These are phyloP conservation scores for Apoda limacodes DNA, from an alignment of 2,888 invertebrate species.

Conservation along the genomic window DNA sequence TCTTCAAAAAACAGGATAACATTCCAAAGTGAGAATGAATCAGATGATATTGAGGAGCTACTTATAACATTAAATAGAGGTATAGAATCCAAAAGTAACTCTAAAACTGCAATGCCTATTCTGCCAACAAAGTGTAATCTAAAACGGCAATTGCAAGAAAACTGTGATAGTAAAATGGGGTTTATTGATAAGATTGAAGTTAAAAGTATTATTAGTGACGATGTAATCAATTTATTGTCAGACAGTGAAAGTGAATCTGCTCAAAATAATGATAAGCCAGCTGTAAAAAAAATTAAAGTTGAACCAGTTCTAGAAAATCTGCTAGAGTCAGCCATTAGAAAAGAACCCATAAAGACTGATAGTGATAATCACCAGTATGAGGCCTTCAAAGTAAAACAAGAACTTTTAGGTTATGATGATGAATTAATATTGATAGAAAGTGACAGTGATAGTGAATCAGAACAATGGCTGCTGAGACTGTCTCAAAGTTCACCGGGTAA, in stretches of 20 bases:
- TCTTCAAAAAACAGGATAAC: slow-evolving; percentile 29
- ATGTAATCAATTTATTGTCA: slow-evolving; percentile 30
- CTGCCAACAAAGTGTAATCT: not conserved
- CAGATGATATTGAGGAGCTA: slow-evolving; percentile 32
- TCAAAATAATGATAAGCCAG: slow-evolving; percentile 11
- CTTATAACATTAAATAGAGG: slow-evolving; percentile 24
- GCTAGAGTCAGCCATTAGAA: slow-evolving; percentile 17
- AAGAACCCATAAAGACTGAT: slow-evolving; percentile 33
- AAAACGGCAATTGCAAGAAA: not conserved
- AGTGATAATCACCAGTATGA: slow-evolving; percentile 43
- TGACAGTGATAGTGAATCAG: slow-evolving; percentile 65
- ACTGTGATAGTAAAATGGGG: slow-evolving; percentile 20
- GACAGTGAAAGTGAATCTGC: slow-evolving; percentile 38
- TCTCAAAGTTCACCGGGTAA: slow-evolving; percentile 60
- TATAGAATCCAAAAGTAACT: not conserved
- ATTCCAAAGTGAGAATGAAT: slow-evolving; percentile 38
- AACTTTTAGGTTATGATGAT: slow-evolving; percentile 47
- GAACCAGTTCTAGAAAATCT: slow-evolving; percentile 26
- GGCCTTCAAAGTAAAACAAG: slow-evolving; percentile 50
- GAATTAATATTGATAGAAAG: slow-evolving; percentile 44
- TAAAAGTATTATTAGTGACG: slow-evolving; percentile 19
- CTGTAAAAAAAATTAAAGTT: slow-evolving; percentile 32
- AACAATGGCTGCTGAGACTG: slow-evolving; percentile 62
- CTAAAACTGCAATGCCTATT: not conserved
- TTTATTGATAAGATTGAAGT: slow-evolving; percentile 17